These are phyloP conservation scores for Adelges cooleyi DNA, from an alignment of 1,140 invertebrate genomes.

Conservation along the genomic window DNA sequence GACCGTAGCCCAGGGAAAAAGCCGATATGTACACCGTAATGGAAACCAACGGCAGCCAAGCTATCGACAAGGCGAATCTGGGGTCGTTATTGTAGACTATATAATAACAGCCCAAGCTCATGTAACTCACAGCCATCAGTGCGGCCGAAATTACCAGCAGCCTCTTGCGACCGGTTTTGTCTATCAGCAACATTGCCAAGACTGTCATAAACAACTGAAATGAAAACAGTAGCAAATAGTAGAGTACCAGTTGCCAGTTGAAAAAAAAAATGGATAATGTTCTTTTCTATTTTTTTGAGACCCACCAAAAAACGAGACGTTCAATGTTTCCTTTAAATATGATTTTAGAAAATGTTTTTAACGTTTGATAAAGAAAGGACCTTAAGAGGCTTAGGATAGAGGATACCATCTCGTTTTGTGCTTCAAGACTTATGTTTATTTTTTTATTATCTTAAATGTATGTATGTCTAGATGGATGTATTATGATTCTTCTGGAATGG, in stretches of 20 bases:
- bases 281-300: not conserved
- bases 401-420: no score
- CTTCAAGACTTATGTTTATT: no score
- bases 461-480: no score
- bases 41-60: slow-evolving; percentile 44
- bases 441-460: no score
- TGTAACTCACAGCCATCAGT: slow-evolving; percentile 40
- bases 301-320: not conserved
- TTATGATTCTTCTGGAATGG: no score
- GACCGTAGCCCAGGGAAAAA: slow-evolving; percentile 64
- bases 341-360: not conserved
- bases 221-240: not conserved
- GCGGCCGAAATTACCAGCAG: slow-evolving; percentile 44
- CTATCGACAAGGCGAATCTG: slow-evolving; percentile 32
- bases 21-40: slow-evolving; percentile 40
- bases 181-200: slow-evolving; percentile 43
- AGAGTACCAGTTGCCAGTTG: not conserved
- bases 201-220: slow-evolving; percentile 41
- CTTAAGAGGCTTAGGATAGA: no score
- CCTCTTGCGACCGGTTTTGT: slow-evolving; percentile 46
- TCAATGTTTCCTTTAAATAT: not conserved
- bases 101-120: slow-evolving; percentile 39
- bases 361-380: no score
- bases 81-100: slow-evolving; percentile 37
- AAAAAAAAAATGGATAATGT: not conserved